phyloP scores from a whole-genome alignment of 2,888 invertebrate genomes.

The Calliphora vomitoria region DNA sequence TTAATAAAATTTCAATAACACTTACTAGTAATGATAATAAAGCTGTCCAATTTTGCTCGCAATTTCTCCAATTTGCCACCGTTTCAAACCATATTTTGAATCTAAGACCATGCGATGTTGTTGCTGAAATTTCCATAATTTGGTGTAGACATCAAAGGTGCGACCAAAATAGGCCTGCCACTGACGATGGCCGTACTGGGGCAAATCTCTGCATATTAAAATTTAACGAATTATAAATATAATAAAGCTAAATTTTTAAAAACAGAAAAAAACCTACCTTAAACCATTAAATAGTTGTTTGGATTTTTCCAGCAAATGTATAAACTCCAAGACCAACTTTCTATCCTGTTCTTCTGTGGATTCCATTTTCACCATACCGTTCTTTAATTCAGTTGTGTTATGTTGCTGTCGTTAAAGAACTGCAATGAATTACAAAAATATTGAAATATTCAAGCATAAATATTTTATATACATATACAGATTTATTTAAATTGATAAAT shows the following conservation, averaged over 20 bases:
- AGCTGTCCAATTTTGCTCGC: conserved; percentile 99
- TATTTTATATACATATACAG: not conserved
- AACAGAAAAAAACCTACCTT: conserved; percentile 85
- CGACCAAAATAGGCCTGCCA: conserved; percentile 99
- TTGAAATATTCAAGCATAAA: not conserved
- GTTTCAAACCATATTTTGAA: conserved; percentile 95
- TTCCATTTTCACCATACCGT: conserved; percentile 90
- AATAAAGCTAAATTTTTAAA: not conserved
- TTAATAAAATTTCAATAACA: conserved; percentile 77
- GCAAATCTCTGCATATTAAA: conserved; percentile 91
- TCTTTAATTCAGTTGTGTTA: conserved; percentile 82
- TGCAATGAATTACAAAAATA: conserved; percentile 69
- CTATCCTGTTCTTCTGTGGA: conserved; percentile 94
- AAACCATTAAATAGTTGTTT: conserved; percentile 98
- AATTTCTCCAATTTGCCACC: conserved; percentile 99
- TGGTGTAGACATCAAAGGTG: conserved; percentile 98
- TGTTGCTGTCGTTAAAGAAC: conserved; percentile 82
- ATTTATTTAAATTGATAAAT: conserved; percentile 28
- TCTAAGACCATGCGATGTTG: conserved; percentile 96
- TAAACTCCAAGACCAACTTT: conserved; percentile 97
- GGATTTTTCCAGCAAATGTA: conserved; percentile 97
- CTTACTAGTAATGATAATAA: conserved; percentile 99
- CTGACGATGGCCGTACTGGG: conserved; percentile 98
- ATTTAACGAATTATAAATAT: not conserved
- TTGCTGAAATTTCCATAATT: conserved; percentile 99